phyloP scores from a whole-genome alignment of 1,140 invertebrate genomes.

The Drosophila ohnishii region DNA sequence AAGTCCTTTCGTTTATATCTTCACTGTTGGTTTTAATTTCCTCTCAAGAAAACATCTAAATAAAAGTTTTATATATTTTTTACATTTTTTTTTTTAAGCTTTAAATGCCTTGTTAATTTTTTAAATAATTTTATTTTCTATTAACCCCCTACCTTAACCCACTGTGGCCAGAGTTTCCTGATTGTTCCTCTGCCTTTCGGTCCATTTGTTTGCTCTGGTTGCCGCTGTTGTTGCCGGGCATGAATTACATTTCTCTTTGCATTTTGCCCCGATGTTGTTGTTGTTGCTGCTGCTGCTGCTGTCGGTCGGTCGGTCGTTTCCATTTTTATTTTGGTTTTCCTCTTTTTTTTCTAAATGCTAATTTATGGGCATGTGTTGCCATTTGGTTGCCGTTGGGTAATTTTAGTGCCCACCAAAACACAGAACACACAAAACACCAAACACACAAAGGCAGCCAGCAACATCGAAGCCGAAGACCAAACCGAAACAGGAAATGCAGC shows the following conservation, averaged over 20 bases:
- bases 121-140: background rate
- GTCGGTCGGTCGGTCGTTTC: slow-evolving; percentile 18
- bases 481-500: slow-evolving; percentile 76
- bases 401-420: slow-evolving; percentile 72
- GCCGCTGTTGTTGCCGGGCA: slow-evolving; percentile 59
- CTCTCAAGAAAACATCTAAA: background rate
- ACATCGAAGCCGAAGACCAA: slow-evolving; percentile 26
- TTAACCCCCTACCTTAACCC: background rate
- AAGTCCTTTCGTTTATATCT: no score
- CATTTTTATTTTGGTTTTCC: slow-evolving; percentile 47
- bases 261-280: slow-evolving; percentile 62
- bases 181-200: slow-evolving; percentile 60
- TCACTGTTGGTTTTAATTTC: no score
- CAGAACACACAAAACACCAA: slow-evolving; percentile 40
- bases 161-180: slow-evolving; percentile 43
- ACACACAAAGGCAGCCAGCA: slow-evolving; percentile 35
- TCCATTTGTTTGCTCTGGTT: slow-evolving; percentile 65
- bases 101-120: no score
- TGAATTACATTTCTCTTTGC: slow-evolving; percentile 81
- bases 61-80: background rate
- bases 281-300: slow-evolving; percentile 11
- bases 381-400: slow-evolving; percentile 80
- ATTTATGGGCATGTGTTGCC: slow-evolving; percentile 82
- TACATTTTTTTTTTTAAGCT: background rate
- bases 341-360: slow-evolving; percentile 76